Evolutionary conservation across 2,113 vertebrate genomes (phyloP).

Genomic region (Cyprinus carpio): DNA sequence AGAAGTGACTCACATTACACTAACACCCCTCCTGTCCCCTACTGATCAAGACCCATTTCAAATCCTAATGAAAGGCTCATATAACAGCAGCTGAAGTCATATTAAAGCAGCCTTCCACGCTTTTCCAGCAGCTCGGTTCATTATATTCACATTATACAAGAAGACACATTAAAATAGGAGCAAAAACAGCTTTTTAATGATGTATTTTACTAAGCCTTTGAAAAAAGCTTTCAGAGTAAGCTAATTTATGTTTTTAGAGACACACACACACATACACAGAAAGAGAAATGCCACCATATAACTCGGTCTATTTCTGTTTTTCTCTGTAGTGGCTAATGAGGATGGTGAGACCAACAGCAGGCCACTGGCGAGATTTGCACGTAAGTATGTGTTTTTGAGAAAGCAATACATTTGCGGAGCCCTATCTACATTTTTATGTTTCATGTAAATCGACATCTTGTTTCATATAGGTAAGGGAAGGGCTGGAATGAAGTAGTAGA

Average conservation of each 20-base stretch:
- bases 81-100: not conserved
- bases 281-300: not conserved
- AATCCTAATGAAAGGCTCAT: slow-evolving; percentile 18
- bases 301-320: slow-evolving; percentile 42
- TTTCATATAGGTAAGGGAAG: not conserved
- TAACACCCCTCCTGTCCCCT: not conserved
- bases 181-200: slow-evolving; percentile 2
- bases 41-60: slow-evolving; percentile 2
- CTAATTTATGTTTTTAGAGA: not conserved
- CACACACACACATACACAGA: not conserved
- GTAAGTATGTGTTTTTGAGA: slow-evolving; percentile 76
- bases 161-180: not conserved
- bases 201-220: not conserved
- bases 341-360: slow-evolving; percentile 81
- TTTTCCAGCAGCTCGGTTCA: not conserved
- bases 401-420: not conserved
- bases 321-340: slow-evolving; percentile 88
- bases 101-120: not conserved
- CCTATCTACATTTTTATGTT: not conserved
- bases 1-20: not conserved
- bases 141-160: slow-evolving; percentile 23
- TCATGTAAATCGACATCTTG: slow-evolving; percentile 2
- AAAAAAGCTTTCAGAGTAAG: not conserved
- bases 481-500: not conserved
- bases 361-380: slow-evolving; percentile 82